These are phyloP conservation scores for Shargacucullia verbasci DNA, from an alignment of 2,888 invertebrate genomes.

Conservation along the genomic window DNA sequence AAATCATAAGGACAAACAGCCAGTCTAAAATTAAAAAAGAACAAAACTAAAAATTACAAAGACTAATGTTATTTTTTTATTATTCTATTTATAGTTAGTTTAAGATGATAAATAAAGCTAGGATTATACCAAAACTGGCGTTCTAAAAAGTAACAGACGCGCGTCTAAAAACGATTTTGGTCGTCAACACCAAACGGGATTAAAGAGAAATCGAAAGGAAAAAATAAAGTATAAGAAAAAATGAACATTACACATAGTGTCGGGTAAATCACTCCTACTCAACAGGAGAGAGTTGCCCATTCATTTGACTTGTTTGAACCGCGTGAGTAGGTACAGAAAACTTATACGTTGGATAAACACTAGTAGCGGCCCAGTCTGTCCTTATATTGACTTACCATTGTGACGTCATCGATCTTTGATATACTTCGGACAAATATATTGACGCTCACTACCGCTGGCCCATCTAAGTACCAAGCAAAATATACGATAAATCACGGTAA, in stretches of 20 bases:
- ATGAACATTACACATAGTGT: conserved; percentile 72
- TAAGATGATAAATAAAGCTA: conserved; percentile 58
- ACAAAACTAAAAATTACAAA: conserved; percentile 53
- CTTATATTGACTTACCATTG: conserved; percentile 96
- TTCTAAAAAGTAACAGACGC: conserved; percentile 58
- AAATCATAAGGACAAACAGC: conserved; percentile 75
- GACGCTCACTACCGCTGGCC: conserved; percentile 98
- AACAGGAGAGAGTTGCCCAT: conserved; percentile 84
- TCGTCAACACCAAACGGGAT: conserved; percentile 85
- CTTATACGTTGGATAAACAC: conserved; percentile 74
- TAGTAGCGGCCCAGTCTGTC: conserved; percentile 81
- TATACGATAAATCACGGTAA: conserved; percentile 76
- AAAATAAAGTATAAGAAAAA: conserved; percentile 72
- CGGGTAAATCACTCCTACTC: conserved; percentile 81
- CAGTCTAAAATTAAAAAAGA: conserved; percentile 71
- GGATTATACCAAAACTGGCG: conserved; percentile 53
- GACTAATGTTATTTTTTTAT: conserved; percentile 40
- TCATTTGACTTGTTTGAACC: conserved; percentile 87
- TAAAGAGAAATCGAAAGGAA: conserved; percentile 65
- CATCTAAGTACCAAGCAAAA: conserved; percentile 92
- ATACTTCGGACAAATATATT: conserved; percentile 99
- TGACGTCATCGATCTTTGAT: conserved; percentile 99
- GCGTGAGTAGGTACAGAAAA: conserved; percentile 65
- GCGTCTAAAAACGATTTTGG: conserved; percentile 88
- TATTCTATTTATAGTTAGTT: conserved; percentile 43